Evolutionary conservation across 2,888 invertebrate genomes (phyloP).

Genomic region (Brachycybe producta): DNA sequence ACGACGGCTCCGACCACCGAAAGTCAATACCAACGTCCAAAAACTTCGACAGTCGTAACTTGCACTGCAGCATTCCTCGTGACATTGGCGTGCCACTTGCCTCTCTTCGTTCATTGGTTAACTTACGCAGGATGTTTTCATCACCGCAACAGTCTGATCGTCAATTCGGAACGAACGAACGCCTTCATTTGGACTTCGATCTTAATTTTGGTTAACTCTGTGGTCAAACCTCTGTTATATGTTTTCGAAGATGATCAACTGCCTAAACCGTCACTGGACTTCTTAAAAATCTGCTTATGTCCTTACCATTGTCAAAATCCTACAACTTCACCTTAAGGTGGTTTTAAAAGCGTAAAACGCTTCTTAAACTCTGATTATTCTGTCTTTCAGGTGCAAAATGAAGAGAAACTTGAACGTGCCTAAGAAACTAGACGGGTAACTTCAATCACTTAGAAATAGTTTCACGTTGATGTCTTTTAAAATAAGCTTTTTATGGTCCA

Average conservation of each 20-base stretch:
- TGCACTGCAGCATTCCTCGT: slow-evolving; percentile 16
- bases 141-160: background rate
- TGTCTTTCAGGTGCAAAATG: too few relatives aligned
- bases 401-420: too few relatives aligned
- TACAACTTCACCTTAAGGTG: too few relatives aligned
- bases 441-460: too few relatives aligned
- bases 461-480: too few relatives aligned
- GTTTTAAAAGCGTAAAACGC: too few relatives aligned
- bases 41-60: slow-evolving; percentile 12
- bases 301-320: slow-evolving; percentile 14
- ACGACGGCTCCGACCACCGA: background rate
- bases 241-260: slow-evolving; percentile 18
- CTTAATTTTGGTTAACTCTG: slow-evolving; percentile 18
- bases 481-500: too few relatives aligned
- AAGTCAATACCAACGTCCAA: background rate
- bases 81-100: slow-evolving; percentile 18
- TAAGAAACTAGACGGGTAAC: too few relatives aligned
- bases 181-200: slow-evolving; percentile 20
- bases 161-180: slow-evolving; percentile 4
- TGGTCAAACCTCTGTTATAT: slow-evolving; percentile 19
- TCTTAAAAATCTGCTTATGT: slow-evolving; percentile 17
- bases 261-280: slow-evolving; percentile 17
- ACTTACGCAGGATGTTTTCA: slow-evolving; percentile 11
- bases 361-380: too few relatives aligned
- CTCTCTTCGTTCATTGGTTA: slow-evolving; percentile 17